Percentiles rank a stretch among this genome's conserved stretches.
These are phyloP conservation scores for Quadriops clusia DNA, from an alignment of 2,888 invertebrate species.

Conservation along the genomic window DNA sequence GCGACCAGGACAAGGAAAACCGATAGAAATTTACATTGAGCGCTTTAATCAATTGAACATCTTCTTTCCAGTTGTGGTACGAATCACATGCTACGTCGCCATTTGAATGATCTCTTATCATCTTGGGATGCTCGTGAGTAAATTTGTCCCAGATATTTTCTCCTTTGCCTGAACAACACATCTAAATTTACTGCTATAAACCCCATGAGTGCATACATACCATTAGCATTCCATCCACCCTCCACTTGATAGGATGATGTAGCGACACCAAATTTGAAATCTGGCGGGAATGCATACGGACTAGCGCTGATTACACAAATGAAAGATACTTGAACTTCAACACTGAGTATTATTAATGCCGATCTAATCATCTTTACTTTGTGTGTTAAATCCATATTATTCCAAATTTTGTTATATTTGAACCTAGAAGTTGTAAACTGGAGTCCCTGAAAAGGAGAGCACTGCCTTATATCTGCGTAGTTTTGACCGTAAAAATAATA, in stretches of 20 bases:
- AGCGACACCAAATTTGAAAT: constrained; percentile 19
- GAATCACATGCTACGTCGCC: constrained; percentile 56
- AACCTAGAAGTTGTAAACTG: too few relatives aligned
- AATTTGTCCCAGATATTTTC: constrained; percentile 58
- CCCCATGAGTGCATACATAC: constrained; percentile 13
- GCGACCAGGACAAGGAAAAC: constrained; percentile 55
- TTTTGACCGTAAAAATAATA: too few relatives aligned
- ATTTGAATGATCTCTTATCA: constrained; percentile 42
- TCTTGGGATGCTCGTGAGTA: constrained; percentile 40
- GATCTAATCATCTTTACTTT: too few relatives aligned
- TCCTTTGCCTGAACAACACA: constrained; percentile 44
- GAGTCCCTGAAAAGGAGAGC: too few relatives aligned
- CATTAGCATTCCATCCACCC: constrained; percentile 21
- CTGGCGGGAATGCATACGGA: constrained; percentile 11
- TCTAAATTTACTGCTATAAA: too few relatives aligned
- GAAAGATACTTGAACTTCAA: too few relatives aligned
- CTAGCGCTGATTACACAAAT: too few relatives aligned
- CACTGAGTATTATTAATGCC: too few relatives aligned
- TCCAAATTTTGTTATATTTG: too few relatives aligned
- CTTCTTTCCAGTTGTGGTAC: constrained; percentile 50
- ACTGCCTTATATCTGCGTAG: too few relatives aligned
- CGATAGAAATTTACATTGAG: constrained; percentile 47
- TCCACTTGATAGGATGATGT: constrained; percentile 23
- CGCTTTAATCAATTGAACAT: constrained; percentile 44
- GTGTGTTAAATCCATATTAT: too few relatives aligned